Evolutionary conservation across 2,113 vertebrate genomes (phyloP).

Genomic region (Ovibos moschatus): DNA sequence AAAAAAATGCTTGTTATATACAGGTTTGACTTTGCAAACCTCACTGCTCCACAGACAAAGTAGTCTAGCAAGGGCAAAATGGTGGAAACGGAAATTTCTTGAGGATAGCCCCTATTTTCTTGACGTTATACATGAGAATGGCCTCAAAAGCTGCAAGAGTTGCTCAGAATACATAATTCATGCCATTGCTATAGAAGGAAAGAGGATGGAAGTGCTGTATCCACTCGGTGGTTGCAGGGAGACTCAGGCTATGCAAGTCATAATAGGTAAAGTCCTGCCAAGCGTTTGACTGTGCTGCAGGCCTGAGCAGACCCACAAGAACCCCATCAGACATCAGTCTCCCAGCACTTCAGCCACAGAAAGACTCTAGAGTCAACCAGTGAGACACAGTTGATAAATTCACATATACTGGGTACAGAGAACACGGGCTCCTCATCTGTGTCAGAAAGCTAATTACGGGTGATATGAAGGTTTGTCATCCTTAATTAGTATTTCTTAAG

Average conservation of each 20-base stretch:
- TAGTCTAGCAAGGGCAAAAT: constrained; percentile 58
- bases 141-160: constrained; percentile 10
- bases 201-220: background rate
- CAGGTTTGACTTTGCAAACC: constrained; percentile 56
- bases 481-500: constrained; percentile 54
- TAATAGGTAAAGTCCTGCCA: constrained; percentile 29
- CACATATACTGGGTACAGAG: constrained; percentile 44
- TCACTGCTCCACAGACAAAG: constrained; percentile 53
- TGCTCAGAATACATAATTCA: constrained; percentile 55
- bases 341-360: constrained; percentile 55
- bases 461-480: background rate
- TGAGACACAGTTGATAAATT: constrained; percentile 57
- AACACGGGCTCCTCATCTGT: constrained; percentile 60
- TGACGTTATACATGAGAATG: constrained; percentile 50
- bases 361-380: constrained; percentile 58
- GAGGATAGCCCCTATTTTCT: constrained; percentile 65
- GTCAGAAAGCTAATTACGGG: constrained; percentile 36
- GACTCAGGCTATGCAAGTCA: background rate
- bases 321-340: constrained; percentile 47
- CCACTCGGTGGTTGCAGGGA: constrained; percentile 1
- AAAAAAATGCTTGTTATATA: constrained; percentile 24
- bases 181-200: background rate
- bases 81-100: constrained; percentile 61
- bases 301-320: constrained; percentile 34
- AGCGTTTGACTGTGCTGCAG: constrained; percentile 5